Base-by-base conservation (phyloP, 2,888 invertebrate species). In the Hermodice carunculata region DNA sequence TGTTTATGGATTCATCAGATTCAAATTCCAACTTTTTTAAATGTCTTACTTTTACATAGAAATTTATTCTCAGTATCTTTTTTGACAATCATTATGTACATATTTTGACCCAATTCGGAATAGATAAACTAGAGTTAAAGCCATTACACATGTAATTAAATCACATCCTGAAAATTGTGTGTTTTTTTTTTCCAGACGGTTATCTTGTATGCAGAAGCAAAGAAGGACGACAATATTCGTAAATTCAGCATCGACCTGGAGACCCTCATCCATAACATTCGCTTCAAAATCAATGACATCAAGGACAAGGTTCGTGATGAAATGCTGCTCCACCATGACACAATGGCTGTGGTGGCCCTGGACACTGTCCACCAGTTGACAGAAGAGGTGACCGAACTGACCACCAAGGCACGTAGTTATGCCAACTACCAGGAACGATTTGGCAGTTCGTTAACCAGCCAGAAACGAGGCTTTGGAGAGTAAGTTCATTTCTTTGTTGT, bases 191-290 rank as follows among this genome's bases (percentile, higher is more conserved):
- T 74, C 8, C 73, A 85, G 85, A 77, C 82, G 22, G 81, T 81
- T 32, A 80, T 86, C 32, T 67, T 86, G 56, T 85, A 77, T 70
- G 81, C 82, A 69, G 85, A 86, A 69, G 85, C 86, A 29, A 86
- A 85, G 73, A 84, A 84, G 60, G 86, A 86, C 64, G 85, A 86
- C 67, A 85, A 86, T 65, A 84, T 86, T 37, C 74, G 82, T 29
- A 82, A 84, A 70, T 86, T 85, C 75, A 81, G 80, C 58, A 71
- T 76, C 4, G 81, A 86, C 64, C 76, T 86, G 31, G 82, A 84
- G 63, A 70, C 70, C 0, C 77, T 84, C 19, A 82, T 86, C 51
- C 72, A 75, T 63, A 75, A 78, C 60, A 85, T 84, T 51, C 74
- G 78, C 17, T 66, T 70, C 53, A 78, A 78, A 58, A 74, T 85